Base-by-base conservation (phyloP, 2,888 invertebrate genomes). In the Troides oblongomaculatus region DNA sequence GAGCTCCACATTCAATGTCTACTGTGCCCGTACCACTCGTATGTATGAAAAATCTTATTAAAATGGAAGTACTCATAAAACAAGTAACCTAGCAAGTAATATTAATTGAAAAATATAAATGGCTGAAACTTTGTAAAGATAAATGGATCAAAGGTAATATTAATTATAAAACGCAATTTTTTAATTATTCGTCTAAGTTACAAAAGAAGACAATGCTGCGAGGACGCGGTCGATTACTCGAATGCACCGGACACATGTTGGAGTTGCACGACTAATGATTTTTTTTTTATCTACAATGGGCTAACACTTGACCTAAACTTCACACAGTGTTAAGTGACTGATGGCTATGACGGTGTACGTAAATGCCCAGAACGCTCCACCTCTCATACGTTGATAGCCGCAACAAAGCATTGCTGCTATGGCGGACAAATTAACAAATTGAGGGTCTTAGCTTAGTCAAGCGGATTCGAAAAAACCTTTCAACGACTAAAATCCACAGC, bases 41-140 rank as follows among this genome's bases (percentile, higher is more conserved):
- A 90, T 85, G 80, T 87, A 89, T 81, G 87, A 89, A 89, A 88
- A 88, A 84, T 85, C 87, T 90, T 90, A 90, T 82, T 86, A 89
- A 89, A 92, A 89, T 92, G 92, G 92, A 92, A 92, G 92, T 92
- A 92, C 90, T 90, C 89, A 89, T 82, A 84, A 86, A 69, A 84
- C 46, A 85, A 83, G 84, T 82, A 82, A 81, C 84, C 84, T 81
- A 76, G 88, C 79, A 87, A 89, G 86, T 90, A 90, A 90, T 87
- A 85, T 87, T 86, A 87, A 84, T 90, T 84, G 86, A 87, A 81
- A 60, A 62, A 14, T 64, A 30, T 30, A 62, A 90, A 90, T 89
- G 91, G 91, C 89, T 88, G 90, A 90, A 90, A 82, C 86, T 85
- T 81, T 81, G 79, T 80, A 84, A 53, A 77, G 83, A 89, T 89